Base-by-base conservation (phyloP, 2,797 vertebrate species). In the Cheirogaleus major region DNA sequence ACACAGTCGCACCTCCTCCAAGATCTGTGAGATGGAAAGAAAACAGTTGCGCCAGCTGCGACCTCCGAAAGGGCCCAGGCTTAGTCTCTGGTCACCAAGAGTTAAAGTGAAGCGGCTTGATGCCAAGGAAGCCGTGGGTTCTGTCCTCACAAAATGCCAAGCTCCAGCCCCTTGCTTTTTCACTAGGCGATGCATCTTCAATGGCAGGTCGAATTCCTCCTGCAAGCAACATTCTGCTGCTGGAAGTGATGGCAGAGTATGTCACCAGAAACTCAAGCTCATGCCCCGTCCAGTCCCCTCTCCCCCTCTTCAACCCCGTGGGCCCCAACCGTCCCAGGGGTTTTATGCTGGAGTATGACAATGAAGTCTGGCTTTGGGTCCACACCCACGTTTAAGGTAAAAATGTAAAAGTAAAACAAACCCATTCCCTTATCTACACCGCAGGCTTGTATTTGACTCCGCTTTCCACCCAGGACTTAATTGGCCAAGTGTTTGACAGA, bases 1-100 rank as follows among this genome's bases (percentile, higher is more conserved):
- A 25, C 30, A 23, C 90, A 55, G 50, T 35, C 89, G 32, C 92
- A 61, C 50, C 82, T 79, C 91, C 75, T 41, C 65, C 65, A 0
- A 38, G 82, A 84, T 17, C 89, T 91, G 79, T n/a, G 89, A 93
- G 89, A 72, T 25, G 45, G 80, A 48, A 73, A 90, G 84, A 83
- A 76, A 96, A 75, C 48, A 65, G 35, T 72, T 27, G 5, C n/a
- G 55, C 38, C 72, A 30, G 50, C 81, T 57, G 52, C 32, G 5
- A 30, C 9, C 69, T 67, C 80, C 2, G 20, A 45, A 59, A 48
- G 41, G 48, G 48, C 22, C 13, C 0, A 0, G 13, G 0, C 23
- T n/a, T 50, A 5, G 30, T 55, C 70, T 69, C 30, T 23, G 48
- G 76, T 5, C 61, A 25, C 13, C 45, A 13, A 30, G 52, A 35